phyloP scores from a whole-genome alignment of 2,797 vertebrate species.

The Sternotherus odoratus region DNA sequence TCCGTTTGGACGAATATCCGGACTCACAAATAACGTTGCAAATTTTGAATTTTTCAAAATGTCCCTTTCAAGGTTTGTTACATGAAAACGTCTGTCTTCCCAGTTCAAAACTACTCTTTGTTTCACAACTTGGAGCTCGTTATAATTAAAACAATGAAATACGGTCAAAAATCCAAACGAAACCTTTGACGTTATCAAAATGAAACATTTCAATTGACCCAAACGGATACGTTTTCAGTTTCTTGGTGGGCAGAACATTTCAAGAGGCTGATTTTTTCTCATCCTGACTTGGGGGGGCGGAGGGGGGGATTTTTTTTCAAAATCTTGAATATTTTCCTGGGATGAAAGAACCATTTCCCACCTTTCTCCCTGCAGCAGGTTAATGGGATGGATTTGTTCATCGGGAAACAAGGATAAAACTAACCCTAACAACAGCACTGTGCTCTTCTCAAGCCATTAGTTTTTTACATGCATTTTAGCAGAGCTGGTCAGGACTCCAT shows the following conservation, averaged over 20 bases:
- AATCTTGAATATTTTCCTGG: not conserved
- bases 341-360: not conserved
- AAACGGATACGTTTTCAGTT: not conserved
- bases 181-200: not conserved
- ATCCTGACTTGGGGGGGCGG: not conserved
- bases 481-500: not conserved
- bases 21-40: not conserved
- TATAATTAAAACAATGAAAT: not conserved
- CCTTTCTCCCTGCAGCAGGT: not conserved
- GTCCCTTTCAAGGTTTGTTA: not conserved
- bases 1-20: not conserved
- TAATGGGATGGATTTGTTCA: not conserved
- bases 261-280: not conserved
- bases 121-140: not conserved
- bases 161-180: not conserved
- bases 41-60: not conserved
- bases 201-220: not conserved
- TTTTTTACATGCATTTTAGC: not conserved
- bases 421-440: not conserved
- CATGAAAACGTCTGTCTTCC: not conserved
- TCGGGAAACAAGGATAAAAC: not conserved
- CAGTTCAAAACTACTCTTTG: not conserved
- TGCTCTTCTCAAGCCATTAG: not conserved
- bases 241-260: not conserved
- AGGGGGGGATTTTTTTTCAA: not conserved